A percentile compares a stretch with the other conserved stretches of the same genome.
Evolutionary conservation across 2,888 invertebrate genomes (phyloP).

Genomic region (Leptopilina myrica): DNA sequence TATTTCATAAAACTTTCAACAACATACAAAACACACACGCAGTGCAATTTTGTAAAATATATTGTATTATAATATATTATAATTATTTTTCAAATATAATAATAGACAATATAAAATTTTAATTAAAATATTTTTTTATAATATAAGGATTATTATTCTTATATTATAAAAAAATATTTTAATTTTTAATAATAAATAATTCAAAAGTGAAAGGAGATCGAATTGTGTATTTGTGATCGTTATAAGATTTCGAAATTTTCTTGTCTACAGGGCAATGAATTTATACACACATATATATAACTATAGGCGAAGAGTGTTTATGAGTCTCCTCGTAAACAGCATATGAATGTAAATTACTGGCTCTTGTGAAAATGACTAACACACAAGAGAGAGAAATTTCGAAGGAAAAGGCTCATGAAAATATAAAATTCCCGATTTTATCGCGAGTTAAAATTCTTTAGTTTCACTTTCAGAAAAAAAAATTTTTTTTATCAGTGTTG

Average conservation of each 20-base stretch:
- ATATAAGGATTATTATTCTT: too few species aligned
- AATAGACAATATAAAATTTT: not conserved
- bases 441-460: not conserved
- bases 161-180: not conserved
- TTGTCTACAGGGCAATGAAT: constrained; percentile 4
- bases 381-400: constrained; percentile 35
- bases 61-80: not conserved
- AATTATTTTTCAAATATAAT: not conserved
- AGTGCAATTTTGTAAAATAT: too few species aligned
- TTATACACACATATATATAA: not conserved
- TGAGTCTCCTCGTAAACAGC: constrained; percentile 57
- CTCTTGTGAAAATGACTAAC: constrained; percentile 47
- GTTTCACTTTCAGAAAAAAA: not conserved
- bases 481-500: not conserved
- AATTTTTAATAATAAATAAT: not conserved
- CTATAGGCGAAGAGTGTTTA: not conserved
- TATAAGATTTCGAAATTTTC: constrained; percentile 12
- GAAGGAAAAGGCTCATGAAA: constrained; percentile 41
- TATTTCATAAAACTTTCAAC: too few species aligned
- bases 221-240: not conserved
- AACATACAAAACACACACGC: too few species aligned
- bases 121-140: too few species aligned
- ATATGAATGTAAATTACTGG: constrained; percentile 57
- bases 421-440: constrained; percentile 15
- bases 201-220: constrained; percentile 10